Conservation (phyloP, 2,888 invertebrate genomes). For the Drosophila setosimentum region DNA sequence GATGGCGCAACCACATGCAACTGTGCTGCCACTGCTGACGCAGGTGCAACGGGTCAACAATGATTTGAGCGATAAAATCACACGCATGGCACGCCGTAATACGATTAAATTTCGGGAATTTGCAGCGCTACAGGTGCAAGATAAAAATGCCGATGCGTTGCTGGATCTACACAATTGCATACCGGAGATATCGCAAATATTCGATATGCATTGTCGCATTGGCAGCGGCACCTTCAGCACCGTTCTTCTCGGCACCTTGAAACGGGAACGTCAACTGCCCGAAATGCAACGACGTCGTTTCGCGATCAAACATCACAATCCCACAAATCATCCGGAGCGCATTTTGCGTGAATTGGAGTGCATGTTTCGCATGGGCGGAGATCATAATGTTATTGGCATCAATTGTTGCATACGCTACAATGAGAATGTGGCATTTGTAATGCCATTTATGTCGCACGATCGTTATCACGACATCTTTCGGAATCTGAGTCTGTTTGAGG, state of each 20-base stretch:
- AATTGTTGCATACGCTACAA: slow-evolving; percentile 91
- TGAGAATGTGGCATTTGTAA: slow-evolving; percentile 93
- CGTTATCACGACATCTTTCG: slow-evolving; percentile 91
- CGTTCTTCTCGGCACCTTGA: slow-evolving; percentile 91
- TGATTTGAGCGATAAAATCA: slow-evolving; percentile 45
- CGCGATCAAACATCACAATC: slow-evolving; percentile 94
- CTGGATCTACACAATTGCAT: slow-evolving; percentile 84
- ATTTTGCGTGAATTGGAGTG: slow-evolving; percentile 93
- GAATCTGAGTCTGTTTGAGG: slow-evolving; percentile 89
- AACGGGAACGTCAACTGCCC: slow-evolving; percentile 83
- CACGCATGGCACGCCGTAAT: slow-evolving; percentile 50
- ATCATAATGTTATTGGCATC: slow-evolving; percentile 92
- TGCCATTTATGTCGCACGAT: slow-evolving; percentile 95
- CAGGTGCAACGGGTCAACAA: slow-evolving; percentile 52
- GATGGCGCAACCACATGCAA: slow-evolving; percentile 11
- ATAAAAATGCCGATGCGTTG: slow-evolving; percentile 80
- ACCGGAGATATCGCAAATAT: slow-evolving; percentile 88
- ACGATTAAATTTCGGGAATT: slow-evolving; percentile 55
- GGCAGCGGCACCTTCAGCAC: slow-evolving; percentile 95
- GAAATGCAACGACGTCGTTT: slow-evolving; percentile 87
- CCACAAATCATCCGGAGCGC: slow-evolving; percentile 93
- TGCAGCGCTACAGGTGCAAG: slow-evolving; percentile 49
- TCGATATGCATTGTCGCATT: slow-evolving; percentile 89
- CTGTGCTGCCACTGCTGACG: slow-evolving; percentile 28
- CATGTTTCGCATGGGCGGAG: slow-evolving; percentile 91